These are phyloP conservation scores for Delphinapterus leucas DNA, from an alignment of 2,113 vertebrate species.

Conservation along the genomic window DNA sequence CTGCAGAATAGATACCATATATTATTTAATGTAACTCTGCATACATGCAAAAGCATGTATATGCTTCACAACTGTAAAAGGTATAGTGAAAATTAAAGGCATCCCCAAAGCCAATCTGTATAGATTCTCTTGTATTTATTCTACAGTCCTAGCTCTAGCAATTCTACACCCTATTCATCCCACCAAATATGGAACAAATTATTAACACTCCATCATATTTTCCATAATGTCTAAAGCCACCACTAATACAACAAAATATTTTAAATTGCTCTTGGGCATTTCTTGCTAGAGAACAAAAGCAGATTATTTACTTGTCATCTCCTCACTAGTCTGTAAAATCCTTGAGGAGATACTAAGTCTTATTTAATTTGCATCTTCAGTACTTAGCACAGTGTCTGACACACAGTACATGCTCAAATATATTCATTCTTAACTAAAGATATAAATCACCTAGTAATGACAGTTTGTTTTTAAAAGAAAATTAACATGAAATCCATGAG, in stretches of 20 bases:
- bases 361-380: not conserved
- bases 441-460: not conserved
- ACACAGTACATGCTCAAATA: not conserved
- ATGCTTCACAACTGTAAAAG: not conserved
- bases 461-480: not conserved
- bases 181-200: not conserved
- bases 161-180: not conserved
- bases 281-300: not conserved
- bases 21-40: not conserved
- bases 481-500: not conserved
- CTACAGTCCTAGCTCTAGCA: not conserved
- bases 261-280: not conserved
- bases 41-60: not conserved
- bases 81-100: not conserved
- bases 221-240: not conserved
- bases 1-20: not conserved
- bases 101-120: not conserved
- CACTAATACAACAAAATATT: not conserved
- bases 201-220: not conserved
- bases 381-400: not conserved
- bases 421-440: not conserved
- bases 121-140: not conserved
- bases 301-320: not conserved
- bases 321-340: not conserved
- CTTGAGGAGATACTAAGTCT: not conserved